Percentiles rank a stretch among this genome's conserved stretches.
Conservation (phyloP, 2,113 vertebrate species). For the Pangasianodon hypophthalmus region DNA sequence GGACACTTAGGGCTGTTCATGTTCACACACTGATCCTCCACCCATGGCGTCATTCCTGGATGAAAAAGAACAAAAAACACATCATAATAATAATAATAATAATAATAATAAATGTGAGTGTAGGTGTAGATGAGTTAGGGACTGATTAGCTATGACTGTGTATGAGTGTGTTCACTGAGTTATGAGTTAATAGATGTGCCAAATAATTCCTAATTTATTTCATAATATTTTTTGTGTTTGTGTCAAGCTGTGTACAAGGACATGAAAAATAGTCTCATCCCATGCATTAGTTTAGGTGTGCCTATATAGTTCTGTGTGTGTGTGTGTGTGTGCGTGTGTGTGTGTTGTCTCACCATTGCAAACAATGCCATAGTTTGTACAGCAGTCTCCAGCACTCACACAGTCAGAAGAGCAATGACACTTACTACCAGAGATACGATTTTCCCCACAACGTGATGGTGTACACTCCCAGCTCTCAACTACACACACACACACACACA, state of each 20-base stretch:
- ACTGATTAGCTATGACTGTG: neutral
- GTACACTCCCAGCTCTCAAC: slow-evolving; percentile 73
- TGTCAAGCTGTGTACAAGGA: neutral
- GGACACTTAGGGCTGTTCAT: slow-evolving; percentile 60
- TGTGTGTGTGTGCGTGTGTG: neutral
- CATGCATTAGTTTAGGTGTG: neutral
- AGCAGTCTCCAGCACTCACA: slow-evolving; percentile 67
- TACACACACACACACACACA: slow-evolving; percentile 9
- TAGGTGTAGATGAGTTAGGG: neutral
- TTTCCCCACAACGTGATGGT: slow-evolving; percentile 69
- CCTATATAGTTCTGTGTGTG: neutral
- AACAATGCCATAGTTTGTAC: slow-evolving; percentile 69
- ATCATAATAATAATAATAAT: neutral
- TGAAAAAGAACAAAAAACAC: neutral
- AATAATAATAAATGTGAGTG: neutral
- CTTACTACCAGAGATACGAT: slow-evolving; percentile 56
- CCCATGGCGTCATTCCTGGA: slow-evolving; percentile 68
- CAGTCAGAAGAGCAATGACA: slow-evolving; percentile 76
- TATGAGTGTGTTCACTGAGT: neutral
- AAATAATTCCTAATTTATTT: too few species aligned
- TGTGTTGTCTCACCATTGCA: slow-evolving; percentile 64
- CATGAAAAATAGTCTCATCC: neutral
- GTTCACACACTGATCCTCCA: slow-evolving; percentile 67
- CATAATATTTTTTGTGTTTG: neutral
- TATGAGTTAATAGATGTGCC: too few species aligned